Conservation (phyloP, 2,113 vertebrate genomes). For the Perognathus longimembris region DNA sequence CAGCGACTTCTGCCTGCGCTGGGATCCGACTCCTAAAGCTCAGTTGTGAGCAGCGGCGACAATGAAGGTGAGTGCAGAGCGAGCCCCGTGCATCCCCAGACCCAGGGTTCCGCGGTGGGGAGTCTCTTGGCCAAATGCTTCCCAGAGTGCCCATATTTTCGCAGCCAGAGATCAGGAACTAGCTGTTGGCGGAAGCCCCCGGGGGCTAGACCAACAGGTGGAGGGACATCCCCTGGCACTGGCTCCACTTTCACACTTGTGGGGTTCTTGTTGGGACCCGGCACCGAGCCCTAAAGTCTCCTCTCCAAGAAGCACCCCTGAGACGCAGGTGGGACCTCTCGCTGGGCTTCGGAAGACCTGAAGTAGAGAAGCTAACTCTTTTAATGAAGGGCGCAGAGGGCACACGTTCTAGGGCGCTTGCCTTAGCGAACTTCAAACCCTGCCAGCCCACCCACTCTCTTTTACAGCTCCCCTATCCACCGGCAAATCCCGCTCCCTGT, state of each 20-base stretch:
- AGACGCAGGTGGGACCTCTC: neutral
- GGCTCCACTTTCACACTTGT: neutral
- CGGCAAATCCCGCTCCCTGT: neutral
- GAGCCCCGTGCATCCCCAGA: neutral
- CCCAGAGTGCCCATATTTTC: neutral
- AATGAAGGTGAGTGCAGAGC: constrained; percentile 82
- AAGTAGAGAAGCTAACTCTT: neutral
- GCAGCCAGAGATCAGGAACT: neutral
- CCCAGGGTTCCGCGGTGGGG: neutral
- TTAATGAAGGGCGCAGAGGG: neutral
- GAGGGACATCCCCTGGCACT: neutral
- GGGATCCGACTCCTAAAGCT: neutral
- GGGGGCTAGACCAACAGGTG: constrained; percentile 49
- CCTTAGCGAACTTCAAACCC: neutral
- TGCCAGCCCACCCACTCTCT: neutral
- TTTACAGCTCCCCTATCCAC: neutral
- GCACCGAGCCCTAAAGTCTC: neutral
- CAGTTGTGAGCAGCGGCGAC: constrained; percentile 17
- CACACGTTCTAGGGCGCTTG: neutral
- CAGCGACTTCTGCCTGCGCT: constrained; percentile 56
- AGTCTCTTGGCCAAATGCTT: neutral
- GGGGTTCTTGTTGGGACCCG: neutral
- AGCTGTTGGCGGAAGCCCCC: neutral
- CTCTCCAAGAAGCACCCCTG: neutral
- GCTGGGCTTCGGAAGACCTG: neutral